Conservation (phyloP, 2,113 vertebrate genomes). For the Chinchilla lanigera region DNA sequence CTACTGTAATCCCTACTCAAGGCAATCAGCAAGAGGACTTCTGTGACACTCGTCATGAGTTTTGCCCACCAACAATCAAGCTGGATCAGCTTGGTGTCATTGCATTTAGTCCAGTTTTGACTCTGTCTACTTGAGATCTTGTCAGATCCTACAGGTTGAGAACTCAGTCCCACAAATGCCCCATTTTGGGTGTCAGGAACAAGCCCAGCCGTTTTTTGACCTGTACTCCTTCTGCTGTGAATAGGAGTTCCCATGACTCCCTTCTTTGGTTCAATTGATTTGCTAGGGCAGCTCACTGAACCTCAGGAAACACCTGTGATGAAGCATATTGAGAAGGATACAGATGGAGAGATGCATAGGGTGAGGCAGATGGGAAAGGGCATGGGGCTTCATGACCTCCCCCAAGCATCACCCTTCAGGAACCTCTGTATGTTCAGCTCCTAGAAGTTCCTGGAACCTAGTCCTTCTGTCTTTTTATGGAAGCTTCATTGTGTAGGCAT, state of each 20-base stretch:
- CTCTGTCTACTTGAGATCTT: not conserved
- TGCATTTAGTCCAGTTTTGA: not conserved
- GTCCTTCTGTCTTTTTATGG: not conserved
- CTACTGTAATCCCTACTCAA: not conserved
- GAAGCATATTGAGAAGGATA: not conserved
- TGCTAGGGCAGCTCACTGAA: not conserved
- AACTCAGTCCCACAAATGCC: not conserved
- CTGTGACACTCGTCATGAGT: not conserved
- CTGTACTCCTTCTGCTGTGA: not conserved
- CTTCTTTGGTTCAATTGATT: not conserved
- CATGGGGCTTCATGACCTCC: no score
- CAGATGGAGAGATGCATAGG: not conserved
- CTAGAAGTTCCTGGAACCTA: not conserved
- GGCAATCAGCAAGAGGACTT: not conserved
- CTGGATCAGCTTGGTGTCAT: not conserved
- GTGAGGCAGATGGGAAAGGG: not conserved
- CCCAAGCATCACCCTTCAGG: not conserved
- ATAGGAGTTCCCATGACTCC: not conserved
- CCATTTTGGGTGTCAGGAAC: not conserved
- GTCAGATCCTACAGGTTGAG: not conserved
- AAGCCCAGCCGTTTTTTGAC: not conserved
- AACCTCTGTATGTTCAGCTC: not conserved
- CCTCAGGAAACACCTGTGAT: not conserved
- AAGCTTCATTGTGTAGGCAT: not conserved
- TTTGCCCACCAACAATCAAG: not conserved